These are phyloP conservation scores for Pseudolycoriella hygida DNA, from an alignment of 2,888 invertebrate species.

Conservation along the genomic window DNA sequence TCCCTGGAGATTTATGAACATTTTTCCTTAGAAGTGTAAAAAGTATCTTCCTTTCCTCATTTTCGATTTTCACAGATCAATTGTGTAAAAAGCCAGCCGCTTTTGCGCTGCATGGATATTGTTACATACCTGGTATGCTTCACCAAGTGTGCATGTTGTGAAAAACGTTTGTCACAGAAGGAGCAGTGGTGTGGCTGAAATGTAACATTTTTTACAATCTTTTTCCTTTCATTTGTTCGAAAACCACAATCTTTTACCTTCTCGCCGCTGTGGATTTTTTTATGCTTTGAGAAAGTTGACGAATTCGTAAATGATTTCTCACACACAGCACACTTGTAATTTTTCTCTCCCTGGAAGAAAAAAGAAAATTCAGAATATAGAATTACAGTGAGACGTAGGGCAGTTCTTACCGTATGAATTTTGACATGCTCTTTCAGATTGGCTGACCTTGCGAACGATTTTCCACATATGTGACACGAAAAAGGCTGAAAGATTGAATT, in stretches of 20 bases:
- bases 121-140: slow-evolving; percentile 8
- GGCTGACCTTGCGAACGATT: slow-evolving; percentile 7
- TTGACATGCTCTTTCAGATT: slow-evolving; percentile 9
- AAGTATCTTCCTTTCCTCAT: too few species aligned
- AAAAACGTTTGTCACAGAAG: slow-evolving; percentile 9
- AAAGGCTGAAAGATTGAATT: too few species aligned
- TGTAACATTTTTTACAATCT: too few species aligned
- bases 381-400: too few species aligned
- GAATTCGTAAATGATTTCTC: slow-evolving; percentile 6
- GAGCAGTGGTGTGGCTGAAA: slow-evolving; percentile 8
- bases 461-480: slow-evolving; percentile 9
- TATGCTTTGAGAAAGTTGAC: slow-evolving; percentile 7
- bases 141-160: slow-evolving; percentile 8
- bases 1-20: too few species aligned
- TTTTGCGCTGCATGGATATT: too few species aligned
- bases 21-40: too few species aligned
- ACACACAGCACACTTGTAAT: slow-evolving; percentile 6
- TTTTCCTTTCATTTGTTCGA: too few species aligned
- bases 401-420: slow-evolving; percentile 4
- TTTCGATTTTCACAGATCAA: too few species aligned
- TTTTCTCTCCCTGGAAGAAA: slow-evolving; percentile 3
- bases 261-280: slow-evolving; percentile 9
- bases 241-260: background rate
- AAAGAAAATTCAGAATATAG: too few species aligned
- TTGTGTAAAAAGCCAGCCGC: too few species aligned